A percentile compares a stretch with the other conserved stretches of the same genome.
Conservation (phyloP, 1,140 invertebrate species). For the Pantala flavescens region DNA sequence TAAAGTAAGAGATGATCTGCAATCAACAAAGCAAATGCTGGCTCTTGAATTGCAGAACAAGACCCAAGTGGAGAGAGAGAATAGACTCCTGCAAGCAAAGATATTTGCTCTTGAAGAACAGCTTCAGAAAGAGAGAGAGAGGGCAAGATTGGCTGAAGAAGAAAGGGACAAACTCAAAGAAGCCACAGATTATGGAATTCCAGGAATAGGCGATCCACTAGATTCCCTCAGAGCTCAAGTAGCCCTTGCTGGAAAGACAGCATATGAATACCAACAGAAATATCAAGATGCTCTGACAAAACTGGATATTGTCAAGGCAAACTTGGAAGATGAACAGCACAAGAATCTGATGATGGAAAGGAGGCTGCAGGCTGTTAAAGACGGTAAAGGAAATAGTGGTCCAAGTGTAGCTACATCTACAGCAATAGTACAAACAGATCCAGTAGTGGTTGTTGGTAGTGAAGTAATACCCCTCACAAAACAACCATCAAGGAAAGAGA, state of each 20-base stretch:
- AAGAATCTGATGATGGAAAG: slow-evolving; percentile 62
- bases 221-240: not conserved
- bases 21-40: slow-evolving; percentile 82
- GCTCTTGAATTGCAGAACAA: slow-evolving; percentile 77
- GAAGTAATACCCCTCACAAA: slow-evolving; percentile 15
- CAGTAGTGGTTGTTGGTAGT: slow-evolving; percentile 16
- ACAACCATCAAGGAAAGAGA: slow-evolving; percentile 15
- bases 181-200: not conserved
- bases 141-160: slow-evolving; percentile 35
- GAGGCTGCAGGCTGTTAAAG: slow-evolving; percentile 31
- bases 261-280: slow-evolving; percentile 68
- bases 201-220: not conserved
- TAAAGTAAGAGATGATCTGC: slow-evolving; percentile 78
- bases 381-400: slow-evolving; percentile 33
- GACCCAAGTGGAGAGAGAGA: slow-evolving; percentile 73
- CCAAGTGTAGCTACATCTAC: slow-evolving; percentile 12
- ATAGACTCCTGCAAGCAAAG: slow-evolving; percentile 58
- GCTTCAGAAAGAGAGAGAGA: slow-evolving; percentile 56
- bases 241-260: slow-evolving; percentile 50
- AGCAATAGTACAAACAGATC: slow-evolving; percentile 16
- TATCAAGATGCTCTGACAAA: slow-evolving; percentile 61
- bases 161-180: slow-evolving; percentile 22
- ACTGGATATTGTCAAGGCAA: slow-evolving; percentile 59
- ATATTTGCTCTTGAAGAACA: slow-evolving; percentile 27
- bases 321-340: slow-evolving; percentile 66